Evolutionary conservation across 2,888 invertebrate species (phyloP), one percentile per base, ranked within the genome.

Genomic region (Clusia tigrina): DNA sequence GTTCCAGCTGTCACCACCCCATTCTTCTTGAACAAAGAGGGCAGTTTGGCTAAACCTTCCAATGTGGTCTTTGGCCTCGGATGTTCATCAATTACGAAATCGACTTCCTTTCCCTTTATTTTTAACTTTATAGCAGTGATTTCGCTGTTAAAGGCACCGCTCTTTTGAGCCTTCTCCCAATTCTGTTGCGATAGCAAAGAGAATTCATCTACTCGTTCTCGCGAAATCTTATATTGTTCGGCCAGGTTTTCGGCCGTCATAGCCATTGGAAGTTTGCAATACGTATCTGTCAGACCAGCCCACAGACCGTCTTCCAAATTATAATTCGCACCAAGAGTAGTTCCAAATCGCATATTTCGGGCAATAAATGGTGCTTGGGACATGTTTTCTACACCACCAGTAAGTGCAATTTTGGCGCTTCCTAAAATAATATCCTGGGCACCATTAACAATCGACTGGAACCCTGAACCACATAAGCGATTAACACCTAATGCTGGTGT

Each of bases 301-400:
- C 98, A 98, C 15, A 98, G 85, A 0, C 91, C 87, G 84, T 98
- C 98, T 82, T 98, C 97, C 69, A 97, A 87, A 68, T 88, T 86
- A 61, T 90, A 87, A 71, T 89, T 90, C 22, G 85, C 83, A 0
- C 98, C 98, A 1, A 98, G 85, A 0, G 88, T 87, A 10, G 95
- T 91, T 1, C 98, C 98, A 85, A 95, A 98, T 23, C 98, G 87
- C 2, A 94, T 86, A 72, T 91, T 90, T 56, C 97, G 88, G 0
- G 94, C 91, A 1, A 91, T 88, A 83, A 91, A 96, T 0, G 98
- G 98, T 1, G 92, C 86, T 82, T 94, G 92, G 1, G 95, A 95
- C 98, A 99, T 98, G 83, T 92, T 98, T 78, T 99, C 98, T 2
- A 91, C 89, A 0, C 98, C 98, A 54, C 97, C 98, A 23, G 96